A percentile compares a stretch with the other conserved stretches of the same genome.
These are phyloP conservation scores for Psammodynastes pulverulentus DNA, from an alignment of 2,113 vertebrate genomes.

Conservation along the genomic window DNA sequence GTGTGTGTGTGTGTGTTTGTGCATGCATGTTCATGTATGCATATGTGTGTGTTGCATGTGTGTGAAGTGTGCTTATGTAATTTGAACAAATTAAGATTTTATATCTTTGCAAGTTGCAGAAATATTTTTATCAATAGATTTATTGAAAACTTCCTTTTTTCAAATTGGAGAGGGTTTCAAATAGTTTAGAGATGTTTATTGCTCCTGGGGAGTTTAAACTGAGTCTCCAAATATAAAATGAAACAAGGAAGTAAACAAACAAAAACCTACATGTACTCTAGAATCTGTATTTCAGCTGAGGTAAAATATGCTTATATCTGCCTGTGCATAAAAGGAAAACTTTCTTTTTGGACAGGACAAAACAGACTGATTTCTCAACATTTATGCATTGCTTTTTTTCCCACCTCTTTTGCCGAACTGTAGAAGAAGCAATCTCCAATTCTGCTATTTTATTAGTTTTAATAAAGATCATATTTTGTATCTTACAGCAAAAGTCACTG, in stretches of 20 bases:
- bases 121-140: conserved; percentile 41
- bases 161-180: conserved; percentile 31
- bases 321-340: background rate
- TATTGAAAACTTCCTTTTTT: conserved; percentile 35
- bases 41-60: no score
- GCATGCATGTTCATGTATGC: no score
- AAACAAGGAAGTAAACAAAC: conserved; percentile 1
- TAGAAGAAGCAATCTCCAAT: background rate
- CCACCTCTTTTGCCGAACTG: background rate
- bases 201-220: background rate
- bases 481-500: background rate
- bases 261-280: background rate
- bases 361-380: background rate
- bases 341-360: background rate
- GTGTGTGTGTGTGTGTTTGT: no score
- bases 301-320: background rate
- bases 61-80: no score
- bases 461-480: background rate
- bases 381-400: background rate
- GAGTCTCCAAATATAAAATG: background rate
- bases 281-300: background rate
- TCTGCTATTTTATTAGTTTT: conserved; percentile 14
- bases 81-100: no score
- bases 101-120: conserved; percentile 39
- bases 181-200: background rate